These are phyloP conservation scores for Ypsolopha scabrella DNA, from an alignment of 2,888 invertebrate genomes.

Conservation along the genomic window DNA sequence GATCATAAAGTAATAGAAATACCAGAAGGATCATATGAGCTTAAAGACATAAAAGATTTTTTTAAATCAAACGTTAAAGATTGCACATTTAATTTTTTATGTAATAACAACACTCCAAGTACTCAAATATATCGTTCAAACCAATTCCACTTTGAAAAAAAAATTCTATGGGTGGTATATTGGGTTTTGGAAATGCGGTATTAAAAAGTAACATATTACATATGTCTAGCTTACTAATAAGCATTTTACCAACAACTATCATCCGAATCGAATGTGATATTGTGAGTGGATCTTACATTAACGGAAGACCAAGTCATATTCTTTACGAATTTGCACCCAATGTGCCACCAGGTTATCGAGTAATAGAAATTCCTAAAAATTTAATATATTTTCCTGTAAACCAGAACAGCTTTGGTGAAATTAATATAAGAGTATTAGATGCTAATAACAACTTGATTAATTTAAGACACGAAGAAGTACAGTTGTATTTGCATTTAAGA, in stretches of 20 bases:
- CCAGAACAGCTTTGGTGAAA: constrained; percentile 1
- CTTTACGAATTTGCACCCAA: too few species aligned
- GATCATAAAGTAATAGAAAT: constrained; percentile 16
- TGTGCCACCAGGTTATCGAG: too few species aligned
- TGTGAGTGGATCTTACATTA: constrained; percentile 2
- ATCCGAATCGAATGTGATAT: constrained; percentile 5
- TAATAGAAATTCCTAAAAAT: too few species aligned
- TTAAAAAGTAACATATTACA: background rate
- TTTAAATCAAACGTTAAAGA: too few species aligned
- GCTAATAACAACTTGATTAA: constrained; percentile 7
- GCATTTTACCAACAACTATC: constrained; percentile 1
- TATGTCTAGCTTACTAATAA: background rate
- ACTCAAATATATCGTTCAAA: too few species aligned
- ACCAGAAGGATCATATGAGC: constrained; percentile 24
- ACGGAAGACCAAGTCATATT: background rate
- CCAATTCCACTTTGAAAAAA: too few species aligned
- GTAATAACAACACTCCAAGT: too few species aligned
- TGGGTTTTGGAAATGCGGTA: background rate
- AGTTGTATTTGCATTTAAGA: constrained; percentile 7
- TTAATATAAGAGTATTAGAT: constrained; percentile 6
- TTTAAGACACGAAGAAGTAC: constrained; percentile 7
- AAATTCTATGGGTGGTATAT: background rate
- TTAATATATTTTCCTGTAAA: constrained; percentile 4
- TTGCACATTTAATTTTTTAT: too few species aligned
- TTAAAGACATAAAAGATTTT: constrained; percentile 19